Evolutionary conservation across 2,888 invertebrate species (phyloP), one percentile per base, ranked within the genome.

Genomic region (Hyposoter didymator): DNA sequence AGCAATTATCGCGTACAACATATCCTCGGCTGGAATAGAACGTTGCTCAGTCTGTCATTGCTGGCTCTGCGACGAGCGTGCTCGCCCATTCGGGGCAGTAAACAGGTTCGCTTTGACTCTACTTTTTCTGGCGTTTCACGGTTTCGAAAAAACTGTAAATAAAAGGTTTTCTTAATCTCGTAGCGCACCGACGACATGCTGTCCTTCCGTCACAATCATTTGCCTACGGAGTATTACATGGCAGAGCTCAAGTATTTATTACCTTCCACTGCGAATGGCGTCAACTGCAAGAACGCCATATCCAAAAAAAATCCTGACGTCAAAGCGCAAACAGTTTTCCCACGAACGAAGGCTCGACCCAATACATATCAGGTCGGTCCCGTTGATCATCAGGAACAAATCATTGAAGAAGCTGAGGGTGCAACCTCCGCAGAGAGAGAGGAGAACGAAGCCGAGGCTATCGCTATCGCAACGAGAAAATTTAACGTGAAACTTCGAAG

Each of bases 401-500:
- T 17, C 17, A 14, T 49, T 2, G n/a, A 49, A 49, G 47, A 49
- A 49, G n/a, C 47, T n/a, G 17, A 3, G 17, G 47, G 14, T 49
- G 47, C 14, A 49, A 17, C 1, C 47, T 1, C 4, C 5, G 47
- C 47, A 17, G 47, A 49, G 47, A 49, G 4, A n/a, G n/a, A 49
- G 6, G 47, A 49, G n/a, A 49, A 49, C n/a, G 47, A 49, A 49
- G n/a, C 17, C 6, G 47, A 5, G n/a, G 47, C 47, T 17, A 49
- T 49, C 47, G 47, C 47, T 6, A n/a, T n/a, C 6, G 47, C 47
- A n/a, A 49, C 47, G n/a, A 49, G 47, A 49, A 49, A 49, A 49
- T 49, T 49, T n/a, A 49, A 49, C 17, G 47, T 49, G 47, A 49
- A 49, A 49, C 47, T 49, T n/a, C 47, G 47, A 49, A 49, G 47